Percentiles rank a stretch among this genome's conserved stretches.
phyloP scores from a whole-genome alignment of 2,888 invertebrate species.

The Abscondita cerata region DNA sequence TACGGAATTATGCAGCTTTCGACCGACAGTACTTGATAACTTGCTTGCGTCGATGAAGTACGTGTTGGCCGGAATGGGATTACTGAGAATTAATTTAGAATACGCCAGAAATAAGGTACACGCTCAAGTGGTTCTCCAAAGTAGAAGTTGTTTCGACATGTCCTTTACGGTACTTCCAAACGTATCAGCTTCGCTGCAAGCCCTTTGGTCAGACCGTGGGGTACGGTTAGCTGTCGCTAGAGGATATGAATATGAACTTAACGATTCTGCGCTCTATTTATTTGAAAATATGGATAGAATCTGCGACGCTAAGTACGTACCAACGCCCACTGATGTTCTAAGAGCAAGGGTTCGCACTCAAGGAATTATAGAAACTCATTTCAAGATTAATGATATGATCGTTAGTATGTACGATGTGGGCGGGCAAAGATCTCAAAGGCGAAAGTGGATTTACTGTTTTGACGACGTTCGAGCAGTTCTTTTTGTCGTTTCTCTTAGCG shows the following conservation, averaged over 20 bases:
- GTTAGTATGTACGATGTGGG: constrained; percentile 71
- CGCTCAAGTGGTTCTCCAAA: constrained; percentile 62
- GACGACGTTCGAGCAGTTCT: constrained; percentile 69
- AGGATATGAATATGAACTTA: constrained; percentile 71
- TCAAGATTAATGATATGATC: constrained; percentile 66
- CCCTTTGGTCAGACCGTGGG: constrained; percentile 69
- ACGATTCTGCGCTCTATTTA: constrained; percentile 71
- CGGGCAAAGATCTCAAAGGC: constrained; percentile 69
- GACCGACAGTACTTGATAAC: constrained; percentile 70
- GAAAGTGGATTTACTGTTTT: constrained; percentile 74
- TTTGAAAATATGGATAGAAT: constrained; percentile 73
- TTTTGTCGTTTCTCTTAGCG: constrained; percentile 70
- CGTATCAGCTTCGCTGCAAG: constrained; percentile 62
- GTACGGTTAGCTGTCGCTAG: constrained; percentile 68
- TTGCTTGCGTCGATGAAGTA: constrained; percentile 72
- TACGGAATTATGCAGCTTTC: constrained; percentile 67
- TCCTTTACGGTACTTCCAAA: constrained; percentile 62
- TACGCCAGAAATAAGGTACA: constrained; percentile 65
- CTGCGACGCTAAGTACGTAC: constrained; percentile 67
- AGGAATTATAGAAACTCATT: constrained; percentile 71
- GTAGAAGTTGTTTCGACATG: constrained; percentile 64
- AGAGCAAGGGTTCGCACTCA: constrained; percentile 70
- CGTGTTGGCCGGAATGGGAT: constrained; percentile 70
- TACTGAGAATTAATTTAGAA: constrained; percentile 68
- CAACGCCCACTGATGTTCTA: constrained; percentile 69